Evolutionary conservation across 2,113 vertebrate genomes (phyloP).

Genomic region (Leucoraja erinaceus): DNA sequence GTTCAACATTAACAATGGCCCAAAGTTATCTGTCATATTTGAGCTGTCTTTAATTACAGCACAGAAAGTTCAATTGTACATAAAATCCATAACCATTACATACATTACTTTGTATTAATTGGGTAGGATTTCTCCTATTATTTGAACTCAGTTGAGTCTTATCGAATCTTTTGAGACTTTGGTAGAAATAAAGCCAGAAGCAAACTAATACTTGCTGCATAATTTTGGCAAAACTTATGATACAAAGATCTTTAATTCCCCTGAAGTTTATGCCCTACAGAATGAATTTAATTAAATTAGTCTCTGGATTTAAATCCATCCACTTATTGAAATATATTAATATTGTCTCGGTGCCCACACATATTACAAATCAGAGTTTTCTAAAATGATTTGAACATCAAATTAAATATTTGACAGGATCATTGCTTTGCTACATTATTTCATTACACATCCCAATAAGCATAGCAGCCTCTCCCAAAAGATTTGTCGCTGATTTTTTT

Average conservation of each 20-base stretch:
- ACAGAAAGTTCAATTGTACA: neutral
- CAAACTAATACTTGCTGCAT: slow-evolving; percentile 20
- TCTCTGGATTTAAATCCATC: neutral
- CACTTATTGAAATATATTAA: neutral
- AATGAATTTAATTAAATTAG: slow-evolving; percentile 22
- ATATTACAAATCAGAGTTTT: neutral
- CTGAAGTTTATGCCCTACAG: neutral
- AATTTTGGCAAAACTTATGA: slow-evolving; percentile 21
- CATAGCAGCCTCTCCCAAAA: neutral
- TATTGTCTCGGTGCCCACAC: neutral
- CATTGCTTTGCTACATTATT: slow-evolving; percentile 12
- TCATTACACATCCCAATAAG: slow-evolving; percentile 23
- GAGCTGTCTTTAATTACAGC: neutral
- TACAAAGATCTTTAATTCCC: neutral
- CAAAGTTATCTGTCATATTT: neutral
- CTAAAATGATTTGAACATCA: slow-evolving; percentile 12
- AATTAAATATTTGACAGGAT: slow-evolving; percentile 9
- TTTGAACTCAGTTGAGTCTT: neutral
- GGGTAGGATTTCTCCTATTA: neutral
- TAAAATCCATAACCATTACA: neutral
- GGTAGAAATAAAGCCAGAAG: neutral
- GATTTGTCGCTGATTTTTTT: neutral
- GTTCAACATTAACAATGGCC: neutral
- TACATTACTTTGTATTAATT: slow-evolving; percentile 19
- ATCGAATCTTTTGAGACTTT: neutral